Evolutionary conservation across 2,888 invertebrate genomes (phyloP).

Genomic region (Napeogenes inachia): DNA sequence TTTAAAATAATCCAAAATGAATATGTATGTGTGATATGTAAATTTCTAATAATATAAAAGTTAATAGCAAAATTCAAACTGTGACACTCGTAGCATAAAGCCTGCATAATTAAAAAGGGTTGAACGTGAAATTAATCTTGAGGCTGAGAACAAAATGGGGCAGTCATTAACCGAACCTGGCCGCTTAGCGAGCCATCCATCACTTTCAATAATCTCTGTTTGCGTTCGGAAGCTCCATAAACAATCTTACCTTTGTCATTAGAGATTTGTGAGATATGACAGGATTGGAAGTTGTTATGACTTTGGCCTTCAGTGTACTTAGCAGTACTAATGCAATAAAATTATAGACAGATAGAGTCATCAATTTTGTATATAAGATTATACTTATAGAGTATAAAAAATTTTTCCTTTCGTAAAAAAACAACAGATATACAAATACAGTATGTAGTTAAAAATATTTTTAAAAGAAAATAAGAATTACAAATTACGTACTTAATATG

Average conservation of each 20-base stretch:
- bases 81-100: constrained; percentile 35
- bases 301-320: not conserved
- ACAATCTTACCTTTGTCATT: constrained; percentile 5
- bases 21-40: not conserved
- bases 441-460: too few relatives aligned
- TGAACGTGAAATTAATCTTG: constrained; percentile 54
- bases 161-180: constrained; percentile 44
- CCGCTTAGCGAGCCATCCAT: constrained; percentile 39
- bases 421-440: too few relatives aligned
- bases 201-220: constrained; percentile 41
- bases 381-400: not conserved
- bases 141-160: constrained; percentile 46
- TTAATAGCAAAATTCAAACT: constrained; percentile 16
- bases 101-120: constrained; percentile 61
- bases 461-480: too few relatives aligned
- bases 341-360: not conserved
- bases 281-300: not conserved
- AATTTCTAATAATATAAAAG: not conserved
- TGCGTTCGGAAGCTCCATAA: constrained; percentile 4
- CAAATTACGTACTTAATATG: too few relatives aligned
- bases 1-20: not conserved
- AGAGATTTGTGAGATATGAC: not conserved
- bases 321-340: not conserved
- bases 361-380: not conserved
- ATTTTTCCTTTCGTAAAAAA: too few relatives aligned